Conservation (phyloP, 1,140 invertebrate genomes). For the Trypoxylus dichotomus region DNA sequence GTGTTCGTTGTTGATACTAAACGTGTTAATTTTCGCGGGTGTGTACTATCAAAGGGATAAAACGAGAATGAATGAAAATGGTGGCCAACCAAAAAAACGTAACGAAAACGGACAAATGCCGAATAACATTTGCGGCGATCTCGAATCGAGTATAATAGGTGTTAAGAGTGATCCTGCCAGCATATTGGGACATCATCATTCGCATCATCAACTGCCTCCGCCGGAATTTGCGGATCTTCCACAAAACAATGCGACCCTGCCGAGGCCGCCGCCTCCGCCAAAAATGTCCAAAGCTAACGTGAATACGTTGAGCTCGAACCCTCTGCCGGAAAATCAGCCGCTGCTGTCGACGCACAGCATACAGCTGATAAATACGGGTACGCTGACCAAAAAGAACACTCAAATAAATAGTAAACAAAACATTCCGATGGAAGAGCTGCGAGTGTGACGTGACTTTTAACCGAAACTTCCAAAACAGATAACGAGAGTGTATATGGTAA, state of each 20-base stretch:
- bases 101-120: conserved; percentile 84
- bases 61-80: conserved; percentile 66
- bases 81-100: conserved; percentile 67
- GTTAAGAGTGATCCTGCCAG: conserved; percentile 68
- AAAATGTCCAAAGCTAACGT: conserved; percentile 67
- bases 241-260: conserved; percentile 66
- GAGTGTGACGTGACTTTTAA: conserved; percentile 67
- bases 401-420: conserved; percentile 63
- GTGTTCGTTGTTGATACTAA: conserved; percentile 84
- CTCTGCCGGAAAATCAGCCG: conserved; percentile 65
- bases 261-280: conserved; percentile 73
- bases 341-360: conserved; percentile 64
- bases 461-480: background rate
- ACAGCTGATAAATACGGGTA: conserved; percentile 69
- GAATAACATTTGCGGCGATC: conserved; percentile 78
- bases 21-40: conserved; percentile 90
- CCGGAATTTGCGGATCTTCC: conserved; percentile 76
- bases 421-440: conserved; percentile 74
- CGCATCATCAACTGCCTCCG: conserved; percentile 74
- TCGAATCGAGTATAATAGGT: conserved; percentile 68
- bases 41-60: conserved; percentile 93
- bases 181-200: conserved; percentile 67
- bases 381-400: conserved; percentile 68
- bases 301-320: conserved; percentile 61
- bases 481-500: background rate